Percentiles rank a stretch among this genome's conserved stretches.
Evolutionary conservation across 1,140 invertebrate genomes (phyloP).

Genomic region (Dinoponera quadriceps): DNA sequence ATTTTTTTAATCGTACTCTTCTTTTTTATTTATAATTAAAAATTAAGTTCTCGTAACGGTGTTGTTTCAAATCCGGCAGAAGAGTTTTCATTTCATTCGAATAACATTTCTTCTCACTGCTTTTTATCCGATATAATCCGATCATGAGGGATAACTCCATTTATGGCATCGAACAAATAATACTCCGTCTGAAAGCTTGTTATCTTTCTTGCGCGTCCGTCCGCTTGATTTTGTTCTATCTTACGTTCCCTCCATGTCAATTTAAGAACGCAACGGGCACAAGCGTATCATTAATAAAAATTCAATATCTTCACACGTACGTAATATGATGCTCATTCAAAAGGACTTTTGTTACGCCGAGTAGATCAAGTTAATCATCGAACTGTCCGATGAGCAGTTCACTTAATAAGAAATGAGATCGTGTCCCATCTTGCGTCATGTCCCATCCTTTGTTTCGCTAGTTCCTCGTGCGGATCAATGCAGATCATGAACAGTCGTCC

Average conservation of each 20-base stretch:
- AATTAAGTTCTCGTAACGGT: background rate
- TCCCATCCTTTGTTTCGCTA: background rate
- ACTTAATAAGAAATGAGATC: background rate
- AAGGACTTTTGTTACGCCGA: background rate
- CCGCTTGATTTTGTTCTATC: background rate
- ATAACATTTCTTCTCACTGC: background rate
- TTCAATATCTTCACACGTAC: background rate
- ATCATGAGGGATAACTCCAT: too few relatives aligned
- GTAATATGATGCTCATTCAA: too few relatives aligned
- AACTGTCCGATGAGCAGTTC: background rate
- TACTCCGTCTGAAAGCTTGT: too few relatives aligned
- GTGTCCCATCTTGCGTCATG: background rate
- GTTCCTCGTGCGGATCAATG: constrained; percentile 5
- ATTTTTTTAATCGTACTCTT: background rate
- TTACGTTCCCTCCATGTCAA: background rate
- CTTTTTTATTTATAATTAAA: background rate
- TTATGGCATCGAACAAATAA: too few relatives aligned
- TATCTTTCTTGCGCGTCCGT: too few relatives aligned
- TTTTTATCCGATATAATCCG: background rate
- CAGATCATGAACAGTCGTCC: background rate
- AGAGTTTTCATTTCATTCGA: background rate
- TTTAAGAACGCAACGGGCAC: background rate
- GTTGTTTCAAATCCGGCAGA: background rate
- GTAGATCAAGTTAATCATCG: background rate
- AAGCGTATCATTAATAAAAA: constrained; percentile 5